A percentile compares a stretch with the other conserved stretches of the same genome.
These are phyloP conservation scores for Paracyclopina nana DNA, from an alignment of 1,140 invertebrate genomes.

Conservation along the genomic window DNA sequence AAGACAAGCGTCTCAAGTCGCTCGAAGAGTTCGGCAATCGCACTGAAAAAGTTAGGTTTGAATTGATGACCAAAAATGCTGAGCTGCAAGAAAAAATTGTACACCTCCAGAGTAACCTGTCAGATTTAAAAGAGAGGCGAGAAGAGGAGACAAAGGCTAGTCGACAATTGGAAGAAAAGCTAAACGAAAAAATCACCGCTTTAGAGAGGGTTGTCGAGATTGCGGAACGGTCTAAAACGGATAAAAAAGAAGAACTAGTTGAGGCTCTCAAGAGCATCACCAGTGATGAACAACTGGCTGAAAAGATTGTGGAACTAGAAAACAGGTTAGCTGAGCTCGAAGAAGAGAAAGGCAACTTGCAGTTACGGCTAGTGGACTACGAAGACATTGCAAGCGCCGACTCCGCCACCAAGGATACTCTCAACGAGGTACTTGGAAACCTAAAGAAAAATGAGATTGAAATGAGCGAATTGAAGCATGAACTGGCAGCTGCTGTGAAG, in stretches of 20 bases:
- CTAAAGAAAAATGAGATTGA: no score
- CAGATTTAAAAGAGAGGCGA: not conserved
- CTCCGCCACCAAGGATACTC: no score
- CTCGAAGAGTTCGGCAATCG: conserved; percentile 22
- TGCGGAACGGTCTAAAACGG: no score
- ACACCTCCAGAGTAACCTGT: conserved; percentile 13
- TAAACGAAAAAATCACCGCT: no score
- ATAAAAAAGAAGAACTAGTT: no score
- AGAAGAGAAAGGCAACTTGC: conserved; percentile 71
- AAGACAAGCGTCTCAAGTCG: conserved; percentile 27
- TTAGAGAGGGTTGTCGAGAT: no score
- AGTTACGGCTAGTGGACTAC: conserved; percentile 56
- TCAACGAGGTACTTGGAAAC: no score
- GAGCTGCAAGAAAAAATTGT: conserved; percentile 34
- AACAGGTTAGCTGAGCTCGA: conserved; percentile 60
- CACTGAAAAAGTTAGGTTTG: conserved; percentile 31
- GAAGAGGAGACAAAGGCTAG: no score
- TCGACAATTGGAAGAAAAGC: no score
- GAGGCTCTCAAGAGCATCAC: conserved; percentile 31
- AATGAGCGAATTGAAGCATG: no score
- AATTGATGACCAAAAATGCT: conserved; percentile 34
- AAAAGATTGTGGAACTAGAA: conserved; percentile 45
- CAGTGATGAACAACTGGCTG: conserved; percentile 27
- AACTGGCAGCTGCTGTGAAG: no score
- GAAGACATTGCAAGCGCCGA: no score